Evolutionary conservation across 2,888 invertebrate genomes (phyloP).

Genomic region (Eudasyphora cyanicolor): DNA sequence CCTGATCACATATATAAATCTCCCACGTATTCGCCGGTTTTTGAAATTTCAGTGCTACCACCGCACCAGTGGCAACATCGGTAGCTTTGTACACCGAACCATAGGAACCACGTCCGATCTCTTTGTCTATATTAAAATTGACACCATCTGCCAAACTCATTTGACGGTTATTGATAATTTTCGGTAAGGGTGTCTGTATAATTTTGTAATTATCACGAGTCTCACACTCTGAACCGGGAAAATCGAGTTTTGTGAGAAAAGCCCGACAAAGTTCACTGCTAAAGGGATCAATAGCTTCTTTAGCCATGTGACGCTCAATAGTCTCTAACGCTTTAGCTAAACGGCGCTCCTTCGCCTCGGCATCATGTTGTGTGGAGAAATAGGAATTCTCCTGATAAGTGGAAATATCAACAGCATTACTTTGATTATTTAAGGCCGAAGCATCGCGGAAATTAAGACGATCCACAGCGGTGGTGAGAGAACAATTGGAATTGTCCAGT

Average conservation of each 20-base stretch:
- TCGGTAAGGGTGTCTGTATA: conserved; percentile 83
- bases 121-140: conserved; percentile 86
- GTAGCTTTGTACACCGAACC: conserved; percentile 87
- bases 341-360: conserved; percentile 77
- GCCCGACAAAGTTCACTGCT: conserved; percentile 86
- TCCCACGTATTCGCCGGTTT: conserved; percentile 96
- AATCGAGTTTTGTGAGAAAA: conserved; percentile 87
- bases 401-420: conserved; percentile 74
- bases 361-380: conserved; percentile 79
- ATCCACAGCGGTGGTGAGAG: conserved; percentile 75
- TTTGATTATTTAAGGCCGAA: conserved; percentile 60
- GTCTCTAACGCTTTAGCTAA: conserved; percentile 77
- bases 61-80: conserved; percentile 75
- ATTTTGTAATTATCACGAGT: conserved; percentile 82
- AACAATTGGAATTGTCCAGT: conserved; percentile 77
- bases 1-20: conserved; percentile 89
- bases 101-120: conserved; percentile 91
- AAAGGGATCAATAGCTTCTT: conserved; percentile 88
- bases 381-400: conserved; percentile 80
- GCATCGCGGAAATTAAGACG: conserved; percentile 76
- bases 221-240: conserved; percentile 84
- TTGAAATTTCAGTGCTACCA: conserved; percentile 91
- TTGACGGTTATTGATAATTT: conserved; percentile 82
- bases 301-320: conserved; percentile 77
- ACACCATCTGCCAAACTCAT: conserved; percentile 81